Conservation (phyloP, 2,113 vertebrate genomes). For the Daphoenositta chrysoptera region DNA sequence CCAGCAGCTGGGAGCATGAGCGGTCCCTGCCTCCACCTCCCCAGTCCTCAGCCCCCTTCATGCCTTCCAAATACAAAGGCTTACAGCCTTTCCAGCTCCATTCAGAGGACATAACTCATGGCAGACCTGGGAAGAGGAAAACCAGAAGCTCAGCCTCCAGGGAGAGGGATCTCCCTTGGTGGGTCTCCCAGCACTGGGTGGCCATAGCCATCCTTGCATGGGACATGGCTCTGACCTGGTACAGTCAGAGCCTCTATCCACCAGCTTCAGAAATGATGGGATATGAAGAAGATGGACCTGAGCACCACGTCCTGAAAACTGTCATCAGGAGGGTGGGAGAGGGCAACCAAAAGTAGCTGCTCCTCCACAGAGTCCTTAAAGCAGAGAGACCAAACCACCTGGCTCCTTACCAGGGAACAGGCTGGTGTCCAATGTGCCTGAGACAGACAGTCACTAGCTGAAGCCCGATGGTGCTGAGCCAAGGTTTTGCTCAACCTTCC, state of each 20-base stretch:
- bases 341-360: not conserved
- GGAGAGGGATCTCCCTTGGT: not conserved
- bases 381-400: not conserved
- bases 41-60: accelerated
- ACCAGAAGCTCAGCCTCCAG: not conserved
- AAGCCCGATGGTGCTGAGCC: slow-evolving; percentile 7
- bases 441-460: not conserved
- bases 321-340: not conserved
- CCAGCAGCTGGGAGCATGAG: not conserved
- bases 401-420: not conserved
- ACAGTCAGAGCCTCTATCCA: not conserved
- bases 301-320: not conserved
- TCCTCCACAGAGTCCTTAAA: not conserved
- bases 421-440: not conserved
- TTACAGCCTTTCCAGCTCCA: not conserved
- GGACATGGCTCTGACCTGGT: not conserved
- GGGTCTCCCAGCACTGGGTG: not conserved
- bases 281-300: not conserved
- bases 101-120: not conserved
- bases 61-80: not conserved
- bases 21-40: accelerated
- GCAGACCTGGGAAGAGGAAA: not conserved
- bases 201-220: not conserved
- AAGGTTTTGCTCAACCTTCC: slow-evolving; percentile 44
- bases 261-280: not conserved